phyloP scores from a whole-genome alignment of 2,113 vertebrate species.

The Monarcha castaneiventris region DNA sequence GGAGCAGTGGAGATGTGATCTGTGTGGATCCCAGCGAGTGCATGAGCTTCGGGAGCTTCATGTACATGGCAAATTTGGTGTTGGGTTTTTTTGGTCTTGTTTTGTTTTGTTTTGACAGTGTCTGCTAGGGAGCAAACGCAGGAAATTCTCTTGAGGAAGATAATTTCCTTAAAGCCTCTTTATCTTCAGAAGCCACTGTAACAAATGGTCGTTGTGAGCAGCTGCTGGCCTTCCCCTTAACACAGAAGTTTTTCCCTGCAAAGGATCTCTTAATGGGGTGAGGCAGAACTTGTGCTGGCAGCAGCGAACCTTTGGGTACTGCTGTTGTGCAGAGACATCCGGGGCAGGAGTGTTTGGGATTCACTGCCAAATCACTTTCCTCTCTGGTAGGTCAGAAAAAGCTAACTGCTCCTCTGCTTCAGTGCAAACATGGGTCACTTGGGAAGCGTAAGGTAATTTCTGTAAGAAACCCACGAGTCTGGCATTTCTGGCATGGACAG shows the following conservation, averaged over 20 bases:
- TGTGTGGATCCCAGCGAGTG: not conserved
- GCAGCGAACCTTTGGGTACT: not conserved
- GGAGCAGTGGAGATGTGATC: not conserved
- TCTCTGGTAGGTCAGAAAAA: not conserved
- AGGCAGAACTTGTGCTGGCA: not conserved
- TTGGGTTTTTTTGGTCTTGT: not conserved
- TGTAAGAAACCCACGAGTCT: not conserved
- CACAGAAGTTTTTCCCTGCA: not conserved
- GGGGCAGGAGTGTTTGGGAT: not conserved
- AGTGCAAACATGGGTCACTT: not conserved
- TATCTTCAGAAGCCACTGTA: not conserved
- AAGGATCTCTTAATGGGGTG: not conserved
- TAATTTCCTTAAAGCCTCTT: not conserved
- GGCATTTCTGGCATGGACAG: not conserved
- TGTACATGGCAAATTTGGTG: not conserved
- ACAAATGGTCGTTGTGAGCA: not conserved
- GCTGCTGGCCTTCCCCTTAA: not conserved
- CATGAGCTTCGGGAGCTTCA: not conserved
- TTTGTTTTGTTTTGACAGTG: not conserved
- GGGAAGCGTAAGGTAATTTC: not conserved
- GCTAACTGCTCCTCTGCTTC: not conserved
- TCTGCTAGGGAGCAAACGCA: not conserved
- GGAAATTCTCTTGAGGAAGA: not conserved
- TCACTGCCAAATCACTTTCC: rapidly evolving
- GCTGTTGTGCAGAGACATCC: not conserved